Base-by-base conservation (phyloP, 2,888 invertebrate genomes). In the Epirrita christyi region DNA sequence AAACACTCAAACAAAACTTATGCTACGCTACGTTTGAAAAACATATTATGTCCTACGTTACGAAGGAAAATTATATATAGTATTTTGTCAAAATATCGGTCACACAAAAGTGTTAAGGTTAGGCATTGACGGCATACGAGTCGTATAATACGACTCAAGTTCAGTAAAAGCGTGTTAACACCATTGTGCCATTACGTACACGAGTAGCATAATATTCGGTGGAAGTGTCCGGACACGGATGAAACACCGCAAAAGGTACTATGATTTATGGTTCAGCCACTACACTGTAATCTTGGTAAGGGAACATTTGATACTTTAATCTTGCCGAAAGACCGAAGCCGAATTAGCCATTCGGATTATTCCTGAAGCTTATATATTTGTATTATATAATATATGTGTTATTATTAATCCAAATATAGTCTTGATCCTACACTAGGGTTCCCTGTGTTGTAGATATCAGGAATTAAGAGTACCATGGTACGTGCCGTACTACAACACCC, bases 191-290 rank as follows among this genome's bases (percentile, higher is more conserved):
- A 66, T 64, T 59, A 60, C 27, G 50, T 58, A 59, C 60, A 56
- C 21, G 55, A 55, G 51, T 49, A 60, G 63, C 52, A 70, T 70
- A 70, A 69, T 59, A 43, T 43, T 51, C 32, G 68, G 67, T 63
- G 68, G 71, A 67, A 71, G 70, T 73, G 73, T 75, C 75, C 68
- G 76, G 76, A 76, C 77, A 72, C 67, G 71, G 61, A 70, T 72
- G 67, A 65, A 59, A 67, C 63, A 59, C 79, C 78, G 73, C 78
- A 80, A 85, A 86, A 83, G 84, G 83, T 78, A 71, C 71, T 76
- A 76, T 82, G 83, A 85, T 83, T 83, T 84, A 85, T 81, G 67
- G 70, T 60, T 61, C 63, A 51, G 45, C 13, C 27, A 56, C 58
- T 53, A 42, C 41, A 47, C 28, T 50, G 50, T 63, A 63, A 65